Conservation (phyloP, 1,140 invertebrate species). For the Neuroterus valhalla region DNA sequence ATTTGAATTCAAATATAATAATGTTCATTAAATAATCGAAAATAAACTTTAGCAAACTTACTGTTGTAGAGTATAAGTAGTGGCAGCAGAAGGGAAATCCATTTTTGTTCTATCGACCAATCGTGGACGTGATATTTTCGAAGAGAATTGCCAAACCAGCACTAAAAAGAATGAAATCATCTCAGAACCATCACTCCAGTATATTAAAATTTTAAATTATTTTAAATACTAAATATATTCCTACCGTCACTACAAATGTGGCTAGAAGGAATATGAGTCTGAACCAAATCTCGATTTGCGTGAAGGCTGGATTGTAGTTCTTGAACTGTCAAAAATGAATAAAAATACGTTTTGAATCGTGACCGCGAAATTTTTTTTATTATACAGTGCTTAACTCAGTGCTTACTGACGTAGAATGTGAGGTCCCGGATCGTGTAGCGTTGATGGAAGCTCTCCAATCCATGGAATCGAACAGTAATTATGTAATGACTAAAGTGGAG, state of each 20-base stretch:
- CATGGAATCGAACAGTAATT: constrained; percentile 89
- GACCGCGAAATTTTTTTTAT: constrained; percentile 15
- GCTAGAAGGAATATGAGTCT: constrained; percentile 92
- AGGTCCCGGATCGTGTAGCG: constrained; percentile 90
- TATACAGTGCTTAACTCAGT: constrained; percentile 44
- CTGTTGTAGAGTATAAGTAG: constrained; percentile 94
- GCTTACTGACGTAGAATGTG: constrained; percentile 90
- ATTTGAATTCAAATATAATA: constrained; percentile 32
- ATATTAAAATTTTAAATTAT: no score
- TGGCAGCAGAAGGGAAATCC: constrained; percentile 93
- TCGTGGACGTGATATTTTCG: constrained; percentile 91
- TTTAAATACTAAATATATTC: constrained; percentile 61
- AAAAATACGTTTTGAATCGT: constrained; percentile 38
- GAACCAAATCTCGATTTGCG: constrained; percentile 98
- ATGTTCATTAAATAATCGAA: constrained; percentile 30
- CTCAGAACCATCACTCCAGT: neutral
- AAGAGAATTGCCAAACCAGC: constrained; percentile 92
- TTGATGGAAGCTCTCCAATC: constrained; percentile 88
- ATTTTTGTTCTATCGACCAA: constrained; percentile 99
- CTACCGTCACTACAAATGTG: constrained; percentile 92
- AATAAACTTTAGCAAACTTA: constrained; percentile 73
- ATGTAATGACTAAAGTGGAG: constrained; percentile 92
- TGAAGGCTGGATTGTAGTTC: constrained; percentile 95
- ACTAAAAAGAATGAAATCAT: constrained; percentile 77
- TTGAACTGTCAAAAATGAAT: constrained; percentile 87